A percentile compares a stretch with the other conserved stretches of the same genome.
These are phyloP conservation scores for Hypomecis atomaria DNA, from an alignment of 2,888 invertebrate species.

Conservation along the genomic window DNA sequence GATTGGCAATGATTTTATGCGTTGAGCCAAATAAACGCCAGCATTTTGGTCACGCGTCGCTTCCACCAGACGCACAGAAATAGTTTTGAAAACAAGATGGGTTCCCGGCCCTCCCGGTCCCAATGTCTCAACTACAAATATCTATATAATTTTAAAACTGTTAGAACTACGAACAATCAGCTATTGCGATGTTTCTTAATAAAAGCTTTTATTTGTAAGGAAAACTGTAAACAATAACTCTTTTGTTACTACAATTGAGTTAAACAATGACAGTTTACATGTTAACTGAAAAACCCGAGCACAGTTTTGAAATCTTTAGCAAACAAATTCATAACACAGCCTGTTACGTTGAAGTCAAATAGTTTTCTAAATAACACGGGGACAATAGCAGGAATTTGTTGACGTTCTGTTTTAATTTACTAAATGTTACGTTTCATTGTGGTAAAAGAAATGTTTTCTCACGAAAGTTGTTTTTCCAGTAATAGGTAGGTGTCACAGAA, in stretches of 20 bases:
- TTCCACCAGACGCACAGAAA: too few species aligned
- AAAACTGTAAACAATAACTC: slow-evolving; percentile 59
- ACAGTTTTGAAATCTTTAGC: slow-evolving; percentile 69
- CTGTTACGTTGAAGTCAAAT: slow-evolving; percentile 55
- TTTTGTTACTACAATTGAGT: slow-evolving; percentile 62
- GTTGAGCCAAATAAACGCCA: too few species aligned
- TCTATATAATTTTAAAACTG: background rate
- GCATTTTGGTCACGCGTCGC: too few species aligned
- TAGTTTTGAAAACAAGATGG: too few species aligned
- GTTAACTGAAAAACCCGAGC: slow-evolving; percentile 67
- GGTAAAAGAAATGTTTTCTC: slow-evolving; percentile 28
- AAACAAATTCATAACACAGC: slow-evolving; percentile 62
- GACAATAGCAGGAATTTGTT: slow-evolving; percentile 65
- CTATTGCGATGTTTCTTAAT: slow-evolving; percentile 27
- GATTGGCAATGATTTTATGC: too few species aligned
- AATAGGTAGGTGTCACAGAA: background rate
- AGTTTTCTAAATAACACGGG: slow-evolving; percentile 70
- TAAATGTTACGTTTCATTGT: slow-evolving; percentile 29
- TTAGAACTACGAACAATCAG: background rate
- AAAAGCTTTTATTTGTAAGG: slow-evolving; percentile 44
- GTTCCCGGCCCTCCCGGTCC: too few species aligned
- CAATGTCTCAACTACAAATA: too few species aligned
- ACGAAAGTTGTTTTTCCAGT: slow-evolving; percentile 4
- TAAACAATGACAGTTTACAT: slow-evolving; percentile 81
- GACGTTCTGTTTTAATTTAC: slow-evolving; percentile 37